Evolutionary conservation across 2,113 vertebrate species (phyloP).

Genomic region (Nothobranchius furzeri): DNA sequence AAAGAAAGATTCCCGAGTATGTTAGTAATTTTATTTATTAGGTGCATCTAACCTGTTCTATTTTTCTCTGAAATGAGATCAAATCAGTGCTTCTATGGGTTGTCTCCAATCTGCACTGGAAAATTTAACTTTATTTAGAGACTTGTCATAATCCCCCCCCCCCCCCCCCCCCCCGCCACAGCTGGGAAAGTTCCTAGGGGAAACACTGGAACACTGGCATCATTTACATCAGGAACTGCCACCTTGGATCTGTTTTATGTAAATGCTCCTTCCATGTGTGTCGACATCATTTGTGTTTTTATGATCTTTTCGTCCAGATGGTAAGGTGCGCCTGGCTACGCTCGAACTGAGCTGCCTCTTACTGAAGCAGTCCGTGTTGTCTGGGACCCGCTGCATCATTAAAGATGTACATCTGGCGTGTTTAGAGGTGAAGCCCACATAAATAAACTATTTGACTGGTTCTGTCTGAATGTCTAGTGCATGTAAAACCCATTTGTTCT

Average conservation of each 20-base stretch:
- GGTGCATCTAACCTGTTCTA: no score
- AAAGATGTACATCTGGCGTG: conserved; percentile 96
- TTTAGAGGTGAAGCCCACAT: conserved; percentile 83
- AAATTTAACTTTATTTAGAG: no score
- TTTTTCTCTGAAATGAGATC: no score
- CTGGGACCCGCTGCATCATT: conserved; percentile 85
- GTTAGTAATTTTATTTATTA: no score
- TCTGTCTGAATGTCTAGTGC: neutral
- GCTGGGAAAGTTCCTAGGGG: no score
- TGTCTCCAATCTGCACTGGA: no score
- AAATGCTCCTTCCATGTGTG: neutral
- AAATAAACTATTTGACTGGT: neutral
- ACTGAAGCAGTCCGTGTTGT: conserved; percentile 92
- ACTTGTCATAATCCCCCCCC: no score
- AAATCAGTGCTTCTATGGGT: no score
- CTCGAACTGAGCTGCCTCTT: conserved; percentile 94
- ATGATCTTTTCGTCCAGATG: conserved; percentile 77
- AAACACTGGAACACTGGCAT: no score
- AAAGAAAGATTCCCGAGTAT: no score
- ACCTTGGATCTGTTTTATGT: neutral
- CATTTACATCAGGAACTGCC: no score
- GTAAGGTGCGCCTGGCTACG: conserved; percentile 92
- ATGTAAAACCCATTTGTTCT: neutral
- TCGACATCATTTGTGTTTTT: neutral
- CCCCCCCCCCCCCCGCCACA: no score